phyloP scores from a whole-genome alignment of 1,140 invertebrate species.

The Drosophila pectinifera region DNA sequence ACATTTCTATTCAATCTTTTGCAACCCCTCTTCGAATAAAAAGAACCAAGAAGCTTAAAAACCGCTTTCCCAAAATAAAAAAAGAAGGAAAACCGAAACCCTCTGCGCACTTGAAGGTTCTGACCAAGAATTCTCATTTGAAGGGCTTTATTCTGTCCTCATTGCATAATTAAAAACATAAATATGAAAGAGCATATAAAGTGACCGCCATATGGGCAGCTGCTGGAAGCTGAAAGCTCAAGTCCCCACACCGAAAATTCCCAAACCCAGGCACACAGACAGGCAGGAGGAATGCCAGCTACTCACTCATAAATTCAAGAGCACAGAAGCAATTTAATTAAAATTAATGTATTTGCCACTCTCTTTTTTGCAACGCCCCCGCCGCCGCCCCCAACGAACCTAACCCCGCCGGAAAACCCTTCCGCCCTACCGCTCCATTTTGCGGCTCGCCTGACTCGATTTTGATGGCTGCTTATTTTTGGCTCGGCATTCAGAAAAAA shows the following conservation, averaged over 20 bases:
- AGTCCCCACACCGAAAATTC: conserved; percentile 19
- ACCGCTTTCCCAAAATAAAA: background rate
- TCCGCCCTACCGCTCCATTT: conserved; percentile 36
- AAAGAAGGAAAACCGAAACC: background rate
- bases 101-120: conserved; percentile 5
- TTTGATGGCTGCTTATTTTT: conserved; percentile 60
- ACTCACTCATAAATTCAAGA: conserved; percentile 61
- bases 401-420: conserved; percentile 22
- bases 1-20: background rate
- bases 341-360: conserved; percentile 78
- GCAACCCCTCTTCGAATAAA: background rate
- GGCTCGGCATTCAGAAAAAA: conserved; percentile 89
- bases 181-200: conserved; percentile 51
- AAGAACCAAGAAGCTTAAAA: conserved; percentile 6
- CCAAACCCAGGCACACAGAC: conserved; percentile 18
- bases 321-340: conserved; percentile 79
- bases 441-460: conserved; percentile 41
- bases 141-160: conserved; percentile 40
- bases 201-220: conserved; percentile 54
- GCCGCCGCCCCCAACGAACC: background rate
- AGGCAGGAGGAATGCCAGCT: conserved; percentile 33
- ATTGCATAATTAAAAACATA: conserved; percentile 69
- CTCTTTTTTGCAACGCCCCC: conserved; percentile 12
- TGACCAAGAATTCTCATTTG: conserved; percentile 34
- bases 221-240: conserved; percentile 27